phyloP scores from a whole-genome alignment of 2,113 vertebrate genomes.

The Actenoides hombroni region DNA sequence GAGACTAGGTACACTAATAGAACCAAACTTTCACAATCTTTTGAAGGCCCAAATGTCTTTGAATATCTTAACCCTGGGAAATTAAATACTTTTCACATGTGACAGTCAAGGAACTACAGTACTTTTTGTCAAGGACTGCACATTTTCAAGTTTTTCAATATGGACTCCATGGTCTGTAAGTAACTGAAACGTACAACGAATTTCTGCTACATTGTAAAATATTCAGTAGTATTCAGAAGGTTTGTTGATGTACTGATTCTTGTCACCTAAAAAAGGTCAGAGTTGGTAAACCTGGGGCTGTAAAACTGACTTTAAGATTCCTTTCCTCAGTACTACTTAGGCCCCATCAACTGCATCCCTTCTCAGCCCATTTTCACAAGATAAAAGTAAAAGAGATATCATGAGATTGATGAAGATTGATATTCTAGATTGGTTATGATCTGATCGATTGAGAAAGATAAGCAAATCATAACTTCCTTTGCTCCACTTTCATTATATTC shows the following conservation, averaged over 20 bases:
- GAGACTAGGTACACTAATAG: background rate
- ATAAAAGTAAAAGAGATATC: background rate
- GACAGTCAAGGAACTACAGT: constrained; percentile 24
- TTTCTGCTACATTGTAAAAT: constrained; percentile 37
- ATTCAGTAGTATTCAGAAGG: constrained; percentile 51
- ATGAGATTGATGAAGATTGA: background rate
- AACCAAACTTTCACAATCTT: background rate
- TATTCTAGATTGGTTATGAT: background rate
- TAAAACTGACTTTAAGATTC: constrained; percentile 43
- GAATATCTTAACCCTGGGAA: background rate
- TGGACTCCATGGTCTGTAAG: background rate
- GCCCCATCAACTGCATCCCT: background rate
- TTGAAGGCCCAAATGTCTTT: background rate
- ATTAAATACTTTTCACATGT: constrained; percentile 9
- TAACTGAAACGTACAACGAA: constrained; percentile 36
- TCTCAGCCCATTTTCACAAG: background rate
- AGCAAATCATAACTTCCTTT: background rate
- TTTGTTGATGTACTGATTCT: constrained; percentile 32
- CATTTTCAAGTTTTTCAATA: constrained; percentile 51
- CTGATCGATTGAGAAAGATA: background rate
- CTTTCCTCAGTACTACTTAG: constrained; percentile 50
- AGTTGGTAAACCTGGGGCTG: constrained; percentile 45
- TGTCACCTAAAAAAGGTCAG: constrained; percentile 27
- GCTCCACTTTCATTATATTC: background rate
- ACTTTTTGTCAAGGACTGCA: background rate